A percentile compares a stretch with the other conserved stretches of the same genome.
Evolutionary conservation across 92 coral and sea anemone species (phyloP).

Genomic region (Nematostella vectensis): DNA sequence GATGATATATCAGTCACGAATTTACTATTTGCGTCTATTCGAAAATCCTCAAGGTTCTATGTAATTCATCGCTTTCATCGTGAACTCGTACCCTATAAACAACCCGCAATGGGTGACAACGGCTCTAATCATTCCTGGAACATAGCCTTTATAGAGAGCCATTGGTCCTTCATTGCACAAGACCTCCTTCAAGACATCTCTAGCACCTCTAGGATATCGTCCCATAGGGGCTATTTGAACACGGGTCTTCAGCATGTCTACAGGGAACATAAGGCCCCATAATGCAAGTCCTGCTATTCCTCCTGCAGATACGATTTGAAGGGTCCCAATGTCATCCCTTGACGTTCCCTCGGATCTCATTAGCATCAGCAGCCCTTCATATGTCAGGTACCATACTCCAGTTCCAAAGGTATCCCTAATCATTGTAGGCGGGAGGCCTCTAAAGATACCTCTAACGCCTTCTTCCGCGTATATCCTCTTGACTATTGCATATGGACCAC

Average conservation of each 20-base stretch:
- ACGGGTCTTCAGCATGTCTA: conserved; percentile 66
- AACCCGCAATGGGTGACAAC: conserved; percentile 59
- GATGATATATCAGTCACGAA: too few species aligned
- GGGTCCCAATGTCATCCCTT: conserved; percentile 60
- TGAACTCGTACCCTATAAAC: conserved; percentile 71
- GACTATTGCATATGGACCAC: conserved; percentile 47
- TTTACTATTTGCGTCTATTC: too few species aligned
- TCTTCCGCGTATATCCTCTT: conserved; percentile 29
- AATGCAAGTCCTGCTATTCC: conserved; percentile 64
- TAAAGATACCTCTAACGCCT: conserved; percentile 62
- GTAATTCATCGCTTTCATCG: conserved; percentile 58
- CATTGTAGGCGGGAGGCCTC: conserved; percentile 49
- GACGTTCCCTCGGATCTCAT: conserved; percentile 44
- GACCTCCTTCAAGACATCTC: conserved; percentile 53
- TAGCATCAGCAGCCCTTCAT: conserved; percentile 47
- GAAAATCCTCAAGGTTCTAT: conserved; percentile 11
- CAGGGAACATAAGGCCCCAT: conserved; percentile 62
- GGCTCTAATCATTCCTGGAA: conserved; percentile 61
- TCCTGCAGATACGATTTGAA: conserved; percentile 62
- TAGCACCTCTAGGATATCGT: conserved; percentile 55
- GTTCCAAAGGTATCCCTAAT: conserved; percentile 45
- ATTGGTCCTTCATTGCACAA: conserved; percentile 54
- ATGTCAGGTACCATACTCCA: conserved; percentile 65
- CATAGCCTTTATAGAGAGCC: conserved; percentile 64
- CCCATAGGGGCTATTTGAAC: conserved; percentile 79